phyloP scores from a whole-genome alignment of 1,140 invertebrate genomes.

The Drosophila pseudoobscura region DNA sequence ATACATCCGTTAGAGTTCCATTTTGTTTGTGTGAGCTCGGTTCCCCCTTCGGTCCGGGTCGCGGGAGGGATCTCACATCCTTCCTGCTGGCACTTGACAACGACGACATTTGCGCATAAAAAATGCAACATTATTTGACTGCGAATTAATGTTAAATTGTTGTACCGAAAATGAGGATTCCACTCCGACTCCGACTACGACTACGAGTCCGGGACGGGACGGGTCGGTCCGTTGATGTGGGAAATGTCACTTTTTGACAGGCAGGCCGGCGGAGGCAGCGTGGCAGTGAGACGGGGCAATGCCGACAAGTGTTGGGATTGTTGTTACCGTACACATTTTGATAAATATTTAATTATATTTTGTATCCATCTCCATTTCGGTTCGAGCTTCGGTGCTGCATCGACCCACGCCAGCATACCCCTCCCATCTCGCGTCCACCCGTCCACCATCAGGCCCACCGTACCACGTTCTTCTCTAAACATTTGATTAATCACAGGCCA shows the following conservation, averaged over 20 bases:
- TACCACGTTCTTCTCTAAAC: constrained; percentile 48
- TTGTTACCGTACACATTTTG: constrained; percentile 71
- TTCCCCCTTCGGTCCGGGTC: not conserved
- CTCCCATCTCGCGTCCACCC: constrained; percentile 4
- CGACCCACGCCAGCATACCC: constrained; percentile 9
- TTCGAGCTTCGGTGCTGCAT: constrained; percentile 21
- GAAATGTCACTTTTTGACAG: constrained; percentile 79
- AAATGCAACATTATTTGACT: constrained; percentile 80
- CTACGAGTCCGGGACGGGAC: not conserved
- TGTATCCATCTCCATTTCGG: constrained; percentile 50
- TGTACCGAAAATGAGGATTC: constrained; percentile 65
- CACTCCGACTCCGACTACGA: constrained; percentile 13
- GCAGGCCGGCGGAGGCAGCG: not conserved
- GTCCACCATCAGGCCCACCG: not conserved
- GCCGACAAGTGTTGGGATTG: constrained; percentile 75
- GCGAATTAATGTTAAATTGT: constrained; percentile 81
- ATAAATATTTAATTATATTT: constrained; percentile 81
- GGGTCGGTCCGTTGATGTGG: constrained; percentile 68
- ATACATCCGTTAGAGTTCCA: constrained; percentile 79
- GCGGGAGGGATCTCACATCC: constrained; percentile 24
- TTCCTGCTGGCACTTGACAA: constrained; percentile 76
- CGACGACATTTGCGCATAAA: constrained; percentile 81
- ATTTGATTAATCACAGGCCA: constrained; percentile 74
- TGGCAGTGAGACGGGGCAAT: constrained; percentile 6
- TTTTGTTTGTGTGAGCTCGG: constrained; percentile 57